Evolutionary conservation across 2,113 vertebrate genomes (phyloP), one percentile per base, ranked within the genome.

Genomic region (Furnarius figulus): DNA sequence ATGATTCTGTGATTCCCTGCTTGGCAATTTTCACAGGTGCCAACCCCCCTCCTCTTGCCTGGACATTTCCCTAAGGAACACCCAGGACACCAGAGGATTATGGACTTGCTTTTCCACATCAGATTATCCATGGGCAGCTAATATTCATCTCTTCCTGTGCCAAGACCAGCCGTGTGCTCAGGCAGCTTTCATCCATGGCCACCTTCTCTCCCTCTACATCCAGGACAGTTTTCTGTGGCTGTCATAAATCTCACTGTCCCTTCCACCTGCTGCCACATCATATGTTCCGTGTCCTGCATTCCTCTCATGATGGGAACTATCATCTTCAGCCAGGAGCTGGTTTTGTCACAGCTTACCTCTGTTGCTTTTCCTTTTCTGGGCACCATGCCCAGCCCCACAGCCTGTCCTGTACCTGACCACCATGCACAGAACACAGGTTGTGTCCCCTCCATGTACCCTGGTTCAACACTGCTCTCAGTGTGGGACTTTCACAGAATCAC

Each of bases 371-470:
- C 80, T 50, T 47, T 24, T 12, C 35, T 42, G 11, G 15, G 22
- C 49, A 23, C 39, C 24, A 8, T 39, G n/a, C 19, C 49, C 65
- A 84, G 17, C 13, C 46, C 37, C 28, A 12, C 24, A 39, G 58
- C 87, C 40, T 47, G 30, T 21, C 33, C 55, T 72, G 85, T 75
- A 14, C 44, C 12, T 0, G 0, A 39, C 12, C 52, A 63, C 63
- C 55, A 27, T 0, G 0, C 23, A 40, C 23, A 31, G 27, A 21
- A 42, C 50, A 18, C 30, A 2, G 14, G 27, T 23, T 6, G 5
- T 4, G 22, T 47, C 22, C 27, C 13, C 16, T 74, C 35, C 61
- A n/a, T 23, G 12, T 8, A 55, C 30, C 63, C 53, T 1, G 1
- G 16, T 37, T 46, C 30, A 9, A 50, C 55, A 30, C 21, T 2